These are phyloP conservation scores for Phrynocephalus versicolor DNA, from an alignment of 2,113 vertebrate species.

Conservation along the genomic window DNA sequence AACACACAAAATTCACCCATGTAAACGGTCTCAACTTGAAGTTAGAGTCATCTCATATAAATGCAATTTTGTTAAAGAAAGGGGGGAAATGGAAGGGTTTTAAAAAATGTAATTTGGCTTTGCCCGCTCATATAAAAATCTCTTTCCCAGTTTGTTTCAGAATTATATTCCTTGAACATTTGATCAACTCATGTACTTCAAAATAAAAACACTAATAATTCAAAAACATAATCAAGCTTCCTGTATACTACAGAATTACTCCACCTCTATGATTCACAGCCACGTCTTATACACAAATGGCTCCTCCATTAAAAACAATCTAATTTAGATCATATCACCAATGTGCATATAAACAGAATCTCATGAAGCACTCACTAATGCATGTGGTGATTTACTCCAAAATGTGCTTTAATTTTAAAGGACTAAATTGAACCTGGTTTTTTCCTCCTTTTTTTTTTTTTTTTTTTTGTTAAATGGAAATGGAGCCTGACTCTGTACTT, in stretches of 20 bases:
- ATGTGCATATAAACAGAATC: conserved; percentile 7
- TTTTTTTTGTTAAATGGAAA: conserved; percentile 21
- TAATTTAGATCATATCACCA: conserved; percentile 48
- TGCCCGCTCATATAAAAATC: conserved; percentile 51
- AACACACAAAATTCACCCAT: too few relatives aligned
- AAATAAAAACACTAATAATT: conserved; percentile 46
- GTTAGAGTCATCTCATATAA: too few relatives aligned
- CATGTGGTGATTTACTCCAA: conserved; percentile 50
- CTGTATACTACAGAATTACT: conserved; percentile 30
- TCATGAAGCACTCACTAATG: conserved; percentile 39
- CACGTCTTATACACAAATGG: conserved; percentile 29
- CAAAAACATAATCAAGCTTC: conserved; percentile 57
- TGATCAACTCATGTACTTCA: conserved; percentile 29
- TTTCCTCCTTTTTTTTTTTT: background rate
- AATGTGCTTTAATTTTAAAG: conserved; percentile 59
- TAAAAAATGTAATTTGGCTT: too few relatives aligned
- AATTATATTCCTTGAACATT: conserved; percentile 56
- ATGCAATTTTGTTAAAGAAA: too few relatives aligned
- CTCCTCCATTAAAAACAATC: conserved; percentile 42
- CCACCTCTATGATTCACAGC: conserved; percentile 39
- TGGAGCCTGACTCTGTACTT: conserved; percentile 22
- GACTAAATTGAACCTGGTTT: conserved; percentile 22
- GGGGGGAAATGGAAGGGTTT: too few relatives aligned
- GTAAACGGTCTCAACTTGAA: too few relatives aligned
- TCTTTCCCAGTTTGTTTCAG: conserved; percentile 54